Base-by-base conservation (phyloP, 2,113 vertebrate species). In the Entelurus aequoreus region DNA sequence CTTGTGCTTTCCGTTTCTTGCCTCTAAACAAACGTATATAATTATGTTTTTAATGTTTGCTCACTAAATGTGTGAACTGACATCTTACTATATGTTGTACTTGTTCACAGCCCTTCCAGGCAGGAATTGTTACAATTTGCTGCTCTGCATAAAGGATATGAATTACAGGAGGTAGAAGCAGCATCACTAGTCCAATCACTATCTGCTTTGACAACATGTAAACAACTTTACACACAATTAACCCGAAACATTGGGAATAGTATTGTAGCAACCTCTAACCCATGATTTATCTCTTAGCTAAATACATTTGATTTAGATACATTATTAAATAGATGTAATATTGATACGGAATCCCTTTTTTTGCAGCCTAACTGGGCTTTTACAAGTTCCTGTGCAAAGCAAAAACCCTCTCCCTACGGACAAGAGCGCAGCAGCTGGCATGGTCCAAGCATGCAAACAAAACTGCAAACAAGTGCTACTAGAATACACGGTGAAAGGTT, bases 371-470 rank as follows among this genome's bases (percentile, higher is more conserved):
- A 35, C 52, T 8, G 4, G 13, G 13, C 12, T 54, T 36, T 37
- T 54, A 14, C 7, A 14, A 3, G 15, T 63, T 60, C 36, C 55
- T 55, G 15, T 70, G 52, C 42, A 54, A 64, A 53, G 6, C 36
- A 14, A 48, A 52, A 50, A 7, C 14, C 37, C 16, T n/a, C 12
- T 19, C 10, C 49, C 15, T 38, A 47, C 1, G 55, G 58, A 1
- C 49, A 42, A 47, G 59, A 61, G 48, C 4, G 60, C 49, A 47
- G 48, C 55, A 38, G 46, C 64, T 70, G 37, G 68, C 65, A 21
- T 61, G 76, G 54, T 37, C 46, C 13, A 11, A 65, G 69, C 76
- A 77, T 75, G 74, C 76, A 74, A 76, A 78, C 65, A 63, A 28
- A 57, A 57, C 38, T 10, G 37, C 38, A 63, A 69, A 72, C 35